These are phyloP conservation scores for Cirrhinus mrigala DNA, from an alignment of 2,797 vertebrate species.

Conservation along the genomic window DNA sequence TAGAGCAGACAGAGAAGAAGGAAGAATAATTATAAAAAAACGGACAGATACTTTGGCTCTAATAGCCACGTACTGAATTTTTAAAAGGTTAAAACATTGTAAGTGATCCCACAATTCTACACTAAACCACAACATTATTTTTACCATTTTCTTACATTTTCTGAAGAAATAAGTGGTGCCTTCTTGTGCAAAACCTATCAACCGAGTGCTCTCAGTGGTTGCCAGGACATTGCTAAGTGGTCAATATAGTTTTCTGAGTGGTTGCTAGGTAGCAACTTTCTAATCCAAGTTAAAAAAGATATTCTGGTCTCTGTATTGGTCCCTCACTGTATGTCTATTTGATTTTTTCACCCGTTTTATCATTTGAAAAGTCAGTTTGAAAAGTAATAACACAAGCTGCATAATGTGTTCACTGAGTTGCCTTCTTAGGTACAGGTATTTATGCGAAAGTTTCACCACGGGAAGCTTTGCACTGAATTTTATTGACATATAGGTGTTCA, in stretches of 20 bases:
- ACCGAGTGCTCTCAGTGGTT: background rate
- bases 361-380: background rate
- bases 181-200: background rate
- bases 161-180: background rate
- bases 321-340: background rate
- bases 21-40: too few species aligned
- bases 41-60: too few species aligned
- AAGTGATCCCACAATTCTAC: background rate
- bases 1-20: too few species aligned
- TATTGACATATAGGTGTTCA: slow-evolving; percentile 33
- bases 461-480: background rate
- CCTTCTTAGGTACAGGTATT: background rate
- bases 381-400: background rate
- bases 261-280: background rate
- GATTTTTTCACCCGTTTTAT: background rate
- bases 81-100: background rate
- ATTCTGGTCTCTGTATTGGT: background rate
- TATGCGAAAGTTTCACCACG: background rate
- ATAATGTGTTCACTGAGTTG: background rate
- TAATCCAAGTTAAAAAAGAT: background rate
- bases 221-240: background rate
- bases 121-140: background rate
- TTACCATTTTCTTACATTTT: background rate
- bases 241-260: background rate
- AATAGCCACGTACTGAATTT: background rate